Base-by-base conservation (phyloP, 2,797 vertebrate species). In the Simalia tracyae region DNA sequence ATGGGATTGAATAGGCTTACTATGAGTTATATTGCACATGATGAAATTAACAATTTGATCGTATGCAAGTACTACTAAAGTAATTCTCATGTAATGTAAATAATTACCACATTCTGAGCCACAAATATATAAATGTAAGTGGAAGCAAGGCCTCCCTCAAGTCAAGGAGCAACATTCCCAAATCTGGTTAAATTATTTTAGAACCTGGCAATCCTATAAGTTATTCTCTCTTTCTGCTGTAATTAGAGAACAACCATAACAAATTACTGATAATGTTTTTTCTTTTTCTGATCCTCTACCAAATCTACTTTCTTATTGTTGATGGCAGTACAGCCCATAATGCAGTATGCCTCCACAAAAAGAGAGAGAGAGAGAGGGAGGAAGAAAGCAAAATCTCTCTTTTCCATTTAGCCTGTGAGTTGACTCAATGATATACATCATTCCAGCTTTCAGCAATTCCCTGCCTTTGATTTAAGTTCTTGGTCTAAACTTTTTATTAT, bases 401-500 rank as follows among this genome's bases (percentile, higher is more conserved):
- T 91, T 91, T 36, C 84, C 42, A 28, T 14, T 17, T n/a, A 36
- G 36, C 36, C 72, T 81, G 19, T 81, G 42, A 46, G 22, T 84
- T 86, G 56, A 68, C 90, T 87, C 91, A 88, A 85, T 89, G 90
- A 63, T 46, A 46, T 46, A 46, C 61, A 87, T 90, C 93, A 76
- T 92, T 92, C 50, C 7, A 0, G 87, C 90, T 81, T 92, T 91
- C 87, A 87, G 91, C 95, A 87, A 36, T 8, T 7, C 36, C 28
- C 31, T 84, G 17, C 22, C 17, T 42, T 90, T 66, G 92, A 61
- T 87, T 93, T 36, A 94, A 95, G 91, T 94, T 95, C 93, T 95
- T 91, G 93, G 90, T 95, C 93, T 95, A 94, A 91, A 93, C 88
- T 96, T 96, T 94, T 92, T 93, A 95, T 57, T 93, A 92, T 93